These are phyloP conservation scores for Drosophila nannoptera DNA, from an alignment of 1,140 invertebrate genomes.

Conservation along the genomic window DNA sequence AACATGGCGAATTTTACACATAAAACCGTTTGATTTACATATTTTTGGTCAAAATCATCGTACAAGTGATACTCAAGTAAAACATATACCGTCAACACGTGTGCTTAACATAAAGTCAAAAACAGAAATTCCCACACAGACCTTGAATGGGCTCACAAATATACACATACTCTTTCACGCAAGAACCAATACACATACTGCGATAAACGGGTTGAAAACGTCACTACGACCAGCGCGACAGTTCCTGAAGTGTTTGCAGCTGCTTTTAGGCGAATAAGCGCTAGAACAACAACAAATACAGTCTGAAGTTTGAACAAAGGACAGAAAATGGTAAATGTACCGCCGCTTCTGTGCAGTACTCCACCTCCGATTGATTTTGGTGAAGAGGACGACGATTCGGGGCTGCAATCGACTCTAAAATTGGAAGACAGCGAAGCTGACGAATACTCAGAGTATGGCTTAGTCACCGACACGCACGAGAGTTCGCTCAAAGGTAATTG, in stretches of 20 bases:
- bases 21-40: conserved; percentile 24
- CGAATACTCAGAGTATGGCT: conserved; percentile 54
- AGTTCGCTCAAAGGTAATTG: conserved; percentile 58
- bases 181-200: conserved; percentile 27
- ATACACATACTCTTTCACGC: conserved; percentile 37
- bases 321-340: conserved; percentile 79
- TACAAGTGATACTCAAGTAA: conserved; percentile 16
- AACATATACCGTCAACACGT: conserved; percentile 26
- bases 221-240: conserved; percentile 44
- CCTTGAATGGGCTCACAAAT: conserved; percentile 59
- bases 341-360: conserved; percentile 83
- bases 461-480: conserved; percentile 59
- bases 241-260: conserved; percentile 47
- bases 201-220: conserved; percentile 57
- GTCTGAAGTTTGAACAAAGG: conserved; percentile 35
- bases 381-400: conserved; percentile 83
- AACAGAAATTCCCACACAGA: conserved; percentile 71
- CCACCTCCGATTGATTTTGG: conserved; percentile 83
- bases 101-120: conserved; percentile 33
- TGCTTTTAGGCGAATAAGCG: conserved; percentile 48
- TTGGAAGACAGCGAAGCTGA: conserved; percentile 69
- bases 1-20: conserved; percentile 52
- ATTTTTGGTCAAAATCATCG: conserved; percentile 13
- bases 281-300: conserved; percentile 27
- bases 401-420: conserved; percentile 80